Conservation (phyloP, 1,140 invertebrate genomes). For the Carcinoscorpius rotundicauda region DNA sequence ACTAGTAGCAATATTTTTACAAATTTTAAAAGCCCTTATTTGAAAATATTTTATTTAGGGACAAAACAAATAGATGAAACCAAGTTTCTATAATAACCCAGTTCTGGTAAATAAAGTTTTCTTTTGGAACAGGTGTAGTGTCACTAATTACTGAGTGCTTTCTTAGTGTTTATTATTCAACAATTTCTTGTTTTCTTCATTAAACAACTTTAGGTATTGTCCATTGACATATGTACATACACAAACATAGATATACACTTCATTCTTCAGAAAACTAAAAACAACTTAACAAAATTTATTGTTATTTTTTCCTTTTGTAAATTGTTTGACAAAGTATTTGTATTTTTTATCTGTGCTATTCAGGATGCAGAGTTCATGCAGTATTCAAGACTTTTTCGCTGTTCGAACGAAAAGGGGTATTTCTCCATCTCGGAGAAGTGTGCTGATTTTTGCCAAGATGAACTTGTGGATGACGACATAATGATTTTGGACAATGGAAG, state of each 20-base stretch:
- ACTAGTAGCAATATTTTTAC: too few species aligned
- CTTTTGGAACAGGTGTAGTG: too few species aligned
- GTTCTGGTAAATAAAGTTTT: too few species aligned
- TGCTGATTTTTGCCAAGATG: constrained; percentile 99
- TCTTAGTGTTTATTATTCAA: constrained; percentile 4
- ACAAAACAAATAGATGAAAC: too few species aligned
- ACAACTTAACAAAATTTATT: too few species aligned
- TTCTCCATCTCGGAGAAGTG: constrained; percentile 99
- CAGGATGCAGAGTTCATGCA: constrained; percentile 83
- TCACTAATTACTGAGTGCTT: neutral
- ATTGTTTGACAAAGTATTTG: neutral
- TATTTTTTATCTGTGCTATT: constrained; percentile 13
- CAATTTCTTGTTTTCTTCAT: neutral
- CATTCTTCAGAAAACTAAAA: too few species aligned
- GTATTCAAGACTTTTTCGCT: constrained; percentile 87
- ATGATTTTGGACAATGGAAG: constrained; percentile 99
- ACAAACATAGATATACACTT: too few species aligned
- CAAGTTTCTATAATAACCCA: too few species aligned
- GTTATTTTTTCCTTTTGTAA: neutral
- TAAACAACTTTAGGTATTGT: too few species aligned
- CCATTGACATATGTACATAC: too few species aligned
- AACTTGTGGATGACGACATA: constrained; percentile 97
- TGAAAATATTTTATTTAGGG: too few species aligned
- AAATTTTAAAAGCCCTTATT: too few species aligned
- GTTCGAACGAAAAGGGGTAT: constrained; percentile 98